phyloP scores from a whole-genome alignment of 2,797 vertebrate genomes.

The Okamejei kenojei region DNA sequence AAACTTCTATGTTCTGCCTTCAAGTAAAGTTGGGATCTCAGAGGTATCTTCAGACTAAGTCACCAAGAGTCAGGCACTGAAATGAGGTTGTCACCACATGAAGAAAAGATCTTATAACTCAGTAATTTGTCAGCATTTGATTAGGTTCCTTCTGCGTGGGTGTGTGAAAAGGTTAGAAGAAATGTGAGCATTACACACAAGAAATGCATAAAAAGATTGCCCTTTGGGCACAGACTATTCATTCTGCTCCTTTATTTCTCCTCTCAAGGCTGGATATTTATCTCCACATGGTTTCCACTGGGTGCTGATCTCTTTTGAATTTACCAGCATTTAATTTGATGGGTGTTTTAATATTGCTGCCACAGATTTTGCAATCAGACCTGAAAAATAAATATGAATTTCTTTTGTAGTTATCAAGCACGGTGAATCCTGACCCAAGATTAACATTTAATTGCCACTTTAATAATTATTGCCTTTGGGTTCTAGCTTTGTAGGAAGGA shows the following conservation, averaged over 20 bases:
- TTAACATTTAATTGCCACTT: not conserved
- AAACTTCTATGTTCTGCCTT: conserved; percentile 15
- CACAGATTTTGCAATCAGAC: not conserved
- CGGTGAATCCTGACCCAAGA: not conserved
- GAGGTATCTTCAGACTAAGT: conserved; percentile 38
- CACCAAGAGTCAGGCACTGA: conserved; percentile 39
- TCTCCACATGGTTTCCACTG: not conserved
- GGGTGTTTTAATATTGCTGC: not conserved
- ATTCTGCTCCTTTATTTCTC: not conserved
- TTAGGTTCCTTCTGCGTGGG: conserved; percentile 41
- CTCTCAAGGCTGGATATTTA: not conserved
- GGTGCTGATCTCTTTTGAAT: not conserved
- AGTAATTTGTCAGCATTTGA: conserved; percentile 43
- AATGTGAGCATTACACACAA: conserved; percentile 17
- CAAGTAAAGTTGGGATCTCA: conserved; percentile 39
- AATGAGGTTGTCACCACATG: conserved; percentile 31
- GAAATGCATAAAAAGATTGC: not conserved
- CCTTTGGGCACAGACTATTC: not conserved
- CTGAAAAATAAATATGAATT: not conserved
- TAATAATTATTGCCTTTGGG: not conserved
- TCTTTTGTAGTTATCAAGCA: not conserved
- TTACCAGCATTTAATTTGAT: not conserved
- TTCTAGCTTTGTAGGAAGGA: not conserved
- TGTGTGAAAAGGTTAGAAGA: conserved; percentile 44
- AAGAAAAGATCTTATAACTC: conserved; percentile 41